Conservation (phyloP, 2,797 vertebrate genomes). For the Falco berigora region DNA sequence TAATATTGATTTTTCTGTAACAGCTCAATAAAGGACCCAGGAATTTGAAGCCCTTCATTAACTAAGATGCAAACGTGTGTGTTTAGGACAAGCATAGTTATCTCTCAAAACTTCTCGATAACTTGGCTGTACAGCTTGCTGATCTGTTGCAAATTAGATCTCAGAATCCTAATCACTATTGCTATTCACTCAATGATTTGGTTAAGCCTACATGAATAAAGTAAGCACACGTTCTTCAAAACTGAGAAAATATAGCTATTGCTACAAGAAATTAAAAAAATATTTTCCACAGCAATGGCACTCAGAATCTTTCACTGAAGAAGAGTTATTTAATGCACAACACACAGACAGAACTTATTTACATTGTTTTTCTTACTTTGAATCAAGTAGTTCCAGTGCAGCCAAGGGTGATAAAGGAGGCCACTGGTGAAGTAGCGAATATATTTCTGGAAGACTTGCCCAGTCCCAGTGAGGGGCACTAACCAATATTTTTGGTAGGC, state of each 20-base stretch:
- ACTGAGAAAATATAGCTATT: not conserved
- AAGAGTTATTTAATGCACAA: not conserved
- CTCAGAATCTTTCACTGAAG: not conserved
- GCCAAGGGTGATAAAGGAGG: constrained; percentile 83
- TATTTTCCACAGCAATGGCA: not conserved
- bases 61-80: not conserved
- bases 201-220: not conserved
- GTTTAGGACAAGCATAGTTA: not conserved
- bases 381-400: constrained; percentile 91
- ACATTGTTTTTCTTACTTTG: constrained; percentile 77
- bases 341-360: not conserved
- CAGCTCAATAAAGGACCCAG: not conserved
- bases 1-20: not conserved
- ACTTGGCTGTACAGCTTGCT: not conserved
- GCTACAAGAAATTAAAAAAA: not conserved
- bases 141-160: not conserved
- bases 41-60: not conserved
- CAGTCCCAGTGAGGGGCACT: constrained; percentile 94
- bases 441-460: constrained; percentile 87
- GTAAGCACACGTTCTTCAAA: accelerated
- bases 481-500: constrained; percentile 89
- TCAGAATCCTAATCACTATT: not conserved
- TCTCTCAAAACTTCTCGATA: not conserved
- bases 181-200: not conserved
- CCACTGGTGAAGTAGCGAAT: constrained; percentile 87